A percentile compares a stretch with the other conserved stretches of the same genome.
Conservation (phyloP, 2,797 vertebrate genomes). For the Serranus cabrilla region DNA sequence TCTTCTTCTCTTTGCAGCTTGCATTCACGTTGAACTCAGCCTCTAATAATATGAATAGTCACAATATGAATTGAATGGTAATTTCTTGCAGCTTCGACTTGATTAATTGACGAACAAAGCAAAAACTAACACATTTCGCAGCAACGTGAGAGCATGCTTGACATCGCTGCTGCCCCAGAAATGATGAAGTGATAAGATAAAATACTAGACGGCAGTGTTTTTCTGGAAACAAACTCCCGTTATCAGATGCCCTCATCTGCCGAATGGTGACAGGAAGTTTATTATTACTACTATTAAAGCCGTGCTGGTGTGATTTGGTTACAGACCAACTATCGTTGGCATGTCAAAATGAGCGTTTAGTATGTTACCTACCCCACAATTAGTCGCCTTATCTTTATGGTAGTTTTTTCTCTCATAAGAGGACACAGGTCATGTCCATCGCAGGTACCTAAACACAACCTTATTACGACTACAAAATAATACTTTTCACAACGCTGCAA, state of each 20-base stretch:
- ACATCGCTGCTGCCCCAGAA: background rate
- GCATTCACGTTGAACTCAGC: background rate
- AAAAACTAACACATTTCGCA: background rate
- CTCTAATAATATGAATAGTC: background rate
- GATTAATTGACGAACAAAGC: background rate
- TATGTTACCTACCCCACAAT: background rate
- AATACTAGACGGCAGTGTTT: background rate
- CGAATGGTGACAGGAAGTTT: conserved; percentile 30
- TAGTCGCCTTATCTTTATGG: background rate
- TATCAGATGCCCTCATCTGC: conserved; percentile 54
- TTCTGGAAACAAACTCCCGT: background rate
- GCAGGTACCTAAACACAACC: background rate
- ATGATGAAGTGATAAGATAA: conserved; percentile 7
- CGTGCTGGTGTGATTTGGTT: background rate
- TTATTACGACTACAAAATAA: background rate
- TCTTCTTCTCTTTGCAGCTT: conserved; percentile 18
- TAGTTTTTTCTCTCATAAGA: background rate
- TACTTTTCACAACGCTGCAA: background rate
- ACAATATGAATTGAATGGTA: background rate
- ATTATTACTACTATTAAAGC: conserved; percentile 5
- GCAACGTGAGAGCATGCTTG: background rate
- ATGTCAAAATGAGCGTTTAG: background rate
- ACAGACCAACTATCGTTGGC: background rate
- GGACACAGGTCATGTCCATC: background rate
- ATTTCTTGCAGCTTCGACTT: background rate